These are phyloP conservation scores for Lithophane ornitopus DNA, from an alignment of 2,888 invertebrate species.

Conservation along the genomic window DNA sequence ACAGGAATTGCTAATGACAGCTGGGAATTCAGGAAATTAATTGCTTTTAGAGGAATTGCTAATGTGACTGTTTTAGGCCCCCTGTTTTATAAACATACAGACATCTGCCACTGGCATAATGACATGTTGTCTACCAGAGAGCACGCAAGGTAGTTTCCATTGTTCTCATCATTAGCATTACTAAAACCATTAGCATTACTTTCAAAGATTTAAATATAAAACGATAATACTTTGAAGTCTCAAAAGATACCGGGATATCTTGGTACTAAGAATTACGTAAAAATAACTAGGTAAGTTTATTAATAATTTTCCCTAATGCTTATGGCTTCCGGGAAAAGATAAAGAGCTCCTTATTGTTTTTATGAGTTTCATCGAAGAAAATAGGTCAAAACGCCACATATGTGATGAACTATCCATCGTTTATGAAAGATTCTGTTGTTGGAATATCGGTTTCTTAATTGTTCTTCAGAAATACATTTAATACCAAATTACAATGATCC, in stretches of 20 bases:
- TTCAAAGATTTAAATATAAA: neutral
- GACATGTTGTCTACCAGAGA: neutral
- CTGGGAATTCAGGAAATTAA: too few species aligned
- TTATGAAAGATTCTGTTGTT: slow-evolving; percentile 21
- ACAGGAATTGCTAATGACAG: too few species aligned
- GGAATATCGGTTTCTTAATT: neutral
- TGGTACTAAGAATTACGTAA: neutral
- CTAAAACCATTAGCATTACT: neutral
- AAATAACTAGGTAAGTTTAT: slow-evolving; percentile 10
- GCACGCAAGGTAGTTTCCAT: neutral
- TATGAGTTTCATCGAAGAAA: slow-evolving; percentile 47
- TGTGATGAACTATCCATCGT: slow-evolving; percentile 42
- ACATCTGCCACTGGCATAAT: neutral
- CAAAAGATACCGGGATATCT: neutral
- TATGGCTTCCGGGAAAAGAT: slow-evolving; percentile 46
- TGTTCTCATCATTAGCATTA: neutral
- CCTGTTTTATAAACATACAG: too few species aligned
- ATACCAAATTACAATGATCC: neutral
- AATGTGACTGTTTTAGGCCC: too few species aligned
- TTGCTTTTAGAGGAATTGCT: too few species aligned
- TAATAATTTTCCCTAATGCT: slow-evolving; percentile 36
- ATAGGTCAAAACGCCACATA: slow-evolving; percentile 42
- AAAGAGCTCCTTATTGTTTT: slow-evolving; percentile 47
- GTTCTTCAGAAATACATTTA: slow-evolving; percentile 4
- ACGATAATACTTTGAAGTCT: neutral